Evolutionary conservation across 2,113 vertebrate genomes (phyloP), one percentile per base, ranked within the genome.

Genomic region (Ia io): DNA sequence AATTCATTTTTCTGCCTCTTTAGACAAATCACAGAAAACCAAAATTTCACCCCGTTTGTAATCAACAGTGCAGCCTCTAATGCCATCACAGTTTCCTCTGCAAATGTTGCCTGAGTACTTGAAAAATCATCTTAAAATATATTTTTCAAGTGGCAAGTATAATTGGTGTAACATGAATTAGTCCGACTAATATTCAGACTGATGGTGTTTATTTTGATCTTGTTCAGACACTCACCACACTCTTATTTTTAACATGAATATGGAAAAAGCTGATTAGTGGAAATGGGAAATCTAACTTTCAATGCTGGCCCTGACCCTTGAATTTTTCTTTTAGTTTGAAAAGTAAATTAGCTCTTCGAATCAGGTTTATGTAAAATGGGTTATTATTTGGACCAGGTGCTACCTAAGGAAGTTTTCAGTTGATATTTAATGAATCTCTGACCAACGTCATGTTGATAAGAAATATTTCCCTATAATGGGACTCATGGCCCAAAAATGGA

Each of bases 81-180:
- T 77, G 53, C 40, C 95, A 95, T 86, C 95, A 90, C 49, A 90
- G 47, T 90, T 95, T 97, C 87, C 76, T 91, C 94, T 25, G 8
- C 89, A 91, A 95, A 83, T 93, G 77, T 87, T 97, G 79, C 37
- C 79, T 93, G 86, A 4, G 22, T 83, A 93, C 87, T 97, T 96
- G 93, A 96, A 95, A 97, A 98, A 96, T 98, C 88, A 93, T 96
- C 86, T 93, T 95, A 94, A 96, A 94, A 93, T 69, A 42, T 85
- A 37, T 76, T 70, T 97, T 98, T 97, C 96, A 96, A 97, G 91
- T 76, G 74, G 90, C 18, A 79, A 89, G 74, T 83, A 83, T 96
- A 96, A 97, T 84, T 97, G 91, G 73, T 56, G 32, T 85, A 88
- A 93, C 94, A 96, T n/a, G 95, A 97, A 95, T 98, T 96, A 97